Percentiles rank a stretch among this genome's conserved stretches.
phyloP scores from a whole-genome alignment of 2,113 vertebrate genomes.

The Heterocephalus glaber region DNA sequence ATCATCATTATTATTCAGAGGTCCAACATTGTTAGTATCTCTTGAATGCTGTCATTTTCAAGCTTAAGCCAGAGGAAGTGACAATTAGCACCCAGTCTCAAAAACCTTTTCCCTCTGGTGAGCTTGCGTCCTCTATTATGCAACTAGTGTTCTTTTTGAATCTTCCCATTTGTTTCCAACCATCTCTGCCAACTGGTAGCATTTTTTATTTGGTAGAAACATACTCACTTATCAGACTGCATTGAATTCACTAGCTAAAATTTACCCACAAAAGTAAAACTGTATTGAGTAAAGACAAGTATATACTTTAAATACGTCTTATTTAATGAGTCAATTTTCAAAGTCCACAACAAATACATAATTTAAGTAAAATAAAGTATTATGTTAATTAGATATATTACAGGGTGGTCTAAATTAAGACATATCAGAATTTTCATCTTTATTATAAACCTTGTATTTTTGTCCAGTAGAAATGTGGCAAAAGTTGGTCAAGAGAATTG shows the following conservation, averaged over 20 bases:
- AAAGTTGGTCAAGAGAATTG: not conserved
- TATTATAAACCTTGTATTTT: not conserved
- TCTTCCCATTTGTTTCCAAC: not conserved
- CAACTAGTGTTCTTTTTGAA: not conserved
- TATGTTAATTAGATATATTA: not conserved
- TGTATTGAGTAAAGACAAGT: not conserved
- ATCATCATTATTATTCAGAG: not conserved
- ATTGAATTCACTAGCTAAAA: not conserved
- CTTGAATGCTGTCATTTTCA: not conserved
- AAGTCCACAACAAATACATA: not conserved
- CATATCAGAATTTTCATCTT: not conserved
- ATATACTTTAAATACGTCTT: not conserved
- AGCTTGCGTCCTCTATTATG: not conserved
- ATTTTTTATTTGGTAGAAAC: not conserved
- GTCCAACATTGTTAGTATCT: not conserved
- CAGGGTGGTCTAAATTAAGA: not conserved
- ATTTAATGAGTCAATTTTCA: not conserved
- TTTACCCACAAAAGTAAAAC: not conserved
- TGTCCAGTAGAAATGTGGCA: not conserved
- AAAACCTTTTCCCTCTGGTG: not conserved
- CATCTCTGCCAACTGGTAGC: not conserved
- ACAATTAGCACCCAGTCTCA: not conserved
- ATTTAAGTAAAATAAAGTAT: constrained; percentile 11
- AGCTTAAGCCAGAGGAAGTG: not conserved
- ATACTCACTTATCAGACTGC: not conserved